Conservation (phyloP, 2,113 vertebrate species). For the Leuciscus idus region DNA sequence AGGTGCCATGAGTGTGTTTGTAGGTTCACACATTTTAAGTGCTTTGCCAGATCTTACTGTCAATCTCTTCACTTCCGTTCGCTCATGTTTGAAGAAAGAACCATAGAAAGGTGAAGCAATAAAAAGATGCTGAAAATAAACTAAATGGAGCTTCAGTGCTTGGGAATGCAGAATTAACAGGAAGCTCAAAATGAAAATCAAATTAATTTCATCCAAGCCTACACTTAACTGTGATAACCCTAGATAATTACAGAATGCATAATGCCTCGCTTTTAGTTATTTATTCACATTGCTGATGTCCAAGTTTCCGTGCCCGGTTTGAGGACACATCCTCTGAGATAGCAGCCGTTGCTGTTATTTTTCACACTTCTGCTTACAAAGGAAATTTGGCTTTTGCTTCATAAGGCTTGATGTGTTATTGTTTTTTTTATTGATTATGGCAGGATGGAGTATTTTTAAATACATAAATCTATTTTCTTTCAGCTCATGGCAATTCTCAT, state of each 20-base stretch:
- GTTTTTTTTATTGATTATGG: constrained; percentile 24
- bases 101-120: background rate
- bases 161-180: background rate
- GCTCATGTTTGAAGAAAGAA: constrained; percentile 9
- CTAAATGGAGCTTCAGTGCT: background rate
- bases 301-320: constrained; percentile 28
- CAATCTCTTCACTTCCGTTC: background rate
- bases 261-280: constrained; percentile 9
- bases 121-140: background rate
- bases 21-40: background rate
- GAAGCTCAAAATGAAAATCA: constrained; percentile 1
- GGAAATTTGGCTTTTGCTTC: constrained; percentile 42
- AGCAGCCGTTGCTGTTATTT: background rate
- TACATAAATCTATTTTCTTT: background rate
- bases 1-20: background rate
- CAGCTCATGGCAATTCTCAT: background rate
- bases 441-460: background rate
- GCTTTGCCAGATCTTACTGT: background rate
- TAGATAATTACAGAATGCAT: background rate
- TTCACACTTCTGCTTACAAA: constrained; percentile 32
- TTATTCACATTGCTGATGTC: constrained; percentile 11
- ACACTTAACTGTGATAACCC: constrained; percentile 14
- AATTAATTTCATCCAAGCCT: constrained; percentile 13
- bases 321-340: constrained; percentile 20
- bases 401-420: constrained; percentile 20